Base-by-base conservation (phyloP, 37 sponge, comb jelly and placozoan genomes). In the Mnemiopsis leidyi region DNA sequence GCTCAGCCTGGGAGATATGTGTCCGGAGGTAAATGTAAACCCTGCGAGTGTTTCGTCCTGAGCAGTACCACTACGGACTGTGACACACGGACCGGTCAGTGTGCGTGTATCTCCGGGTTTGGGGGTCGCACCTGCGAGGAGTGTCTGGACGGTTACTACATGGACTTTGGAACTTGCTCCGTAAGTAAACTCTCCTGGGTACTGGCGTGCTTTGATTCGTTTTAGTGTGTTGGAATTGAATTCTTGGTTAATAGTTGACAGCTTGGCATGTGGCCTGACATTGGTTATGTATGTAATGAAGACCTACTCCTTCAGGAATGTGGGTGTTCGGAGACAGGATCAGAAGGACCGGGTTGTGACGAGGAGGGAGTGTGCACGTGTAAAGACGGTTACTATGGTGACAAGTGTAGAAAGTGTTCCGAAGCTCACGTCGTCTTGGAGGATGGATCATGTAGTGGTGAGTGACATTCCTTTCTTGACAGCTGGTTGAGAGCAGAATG, bases 371-470 rank as follows among this genome's bases (percentile, higher is more conserved):
- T 33, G 33, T 79, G 82, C 37, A 20, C 23, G 36, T 79, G 82
- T 31, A 31, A 79, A 29, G 36, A 28, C 32, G 82, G 82, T 79
- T 79, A 79, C 82, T 33, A 79, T 33, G 36, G 82, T 79, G 29
- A 79, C 82, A 16, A 28, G 82, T 79, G 82, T 79, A 29, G 7
- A 3, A 7, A 79, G 7, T 79, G 82, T 33, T 36, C 82, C 32
- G 82, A 29, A 5, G 20, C 23, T 13, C 36, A 79, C 37, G 82
- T 79, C 5, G 21, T 29, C 36, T 2, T 33, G 21, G 23, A 35
- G 35, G 38, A 79, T 36, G 82, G 38, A 2, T 36, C 82, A 9
- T 79, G 82, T 79, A 31, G 20, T 5, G 82, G 82, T 79, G 29
- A 31, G 61, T 48, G 13, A n/a, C n/a, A n/a, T n/a, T n/a, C n/a